Base-by-base conservation (phyloP, 2,888 invertebrate genomes). In the Automeris io region DNA sequence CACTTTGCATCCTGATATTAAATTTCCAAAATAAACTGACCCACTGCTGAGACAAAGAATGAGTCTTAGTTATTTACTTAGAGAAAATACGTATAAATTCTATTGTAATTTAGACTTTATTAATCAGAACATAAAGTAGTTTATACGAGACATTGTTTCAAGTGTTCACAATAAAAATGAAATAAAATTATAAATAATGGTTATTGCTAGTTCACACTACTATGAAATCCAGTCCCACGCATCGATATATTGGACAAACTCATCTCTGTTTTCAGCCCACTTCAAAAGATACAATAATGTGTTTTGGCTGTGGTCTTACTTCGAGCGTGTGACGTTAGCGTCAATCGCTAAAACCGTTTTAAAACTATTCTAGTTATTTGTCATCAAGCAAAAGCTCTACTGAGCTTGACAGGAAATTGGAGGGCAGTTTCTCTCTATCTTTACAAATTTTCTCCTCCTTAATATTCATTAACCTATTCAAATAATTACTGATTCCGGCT, bases 181-280 rank as follows among this genome's bases (percentile, higher is more conserved):
- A 61, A 72, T 67, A 65, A 64, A 76, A 75, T 64, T 70, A 78
- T 74, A 76, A 79, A 72, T 70, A 66, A 75, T 71, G 67, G 57
- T 71, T 64, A 76, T 72, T 57, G 57, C 51, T 53, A 63, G 73
- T 77, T 80, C 78, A 77, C 77, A 76, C 77, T 63, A 61, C 56
- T 54, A 54, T 61, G 64, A 60, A 53, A 58, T 48, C 42, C 45
- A 62, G 59, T 75, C 77, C 70, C 75, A 76, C 76, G 75, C 73
- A 60, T 61, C 51, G 49, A 54, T 47, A 46, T 46, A 54, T 54
- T 53, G 44, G 43, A 51, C 53, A 48, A 47, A 55, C 49, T 51
- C 44, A 44, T 55, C 54, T 48, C 45, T 60, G 60, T 59, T 63
- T 60, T 51, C 64, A 64, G 43, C 58, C 70, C 73, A 70, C 71